phyloP scores from a whole-genome alignment of 2,113 vertebrate genomes.

The Acinonyx jubatus region DNA sequence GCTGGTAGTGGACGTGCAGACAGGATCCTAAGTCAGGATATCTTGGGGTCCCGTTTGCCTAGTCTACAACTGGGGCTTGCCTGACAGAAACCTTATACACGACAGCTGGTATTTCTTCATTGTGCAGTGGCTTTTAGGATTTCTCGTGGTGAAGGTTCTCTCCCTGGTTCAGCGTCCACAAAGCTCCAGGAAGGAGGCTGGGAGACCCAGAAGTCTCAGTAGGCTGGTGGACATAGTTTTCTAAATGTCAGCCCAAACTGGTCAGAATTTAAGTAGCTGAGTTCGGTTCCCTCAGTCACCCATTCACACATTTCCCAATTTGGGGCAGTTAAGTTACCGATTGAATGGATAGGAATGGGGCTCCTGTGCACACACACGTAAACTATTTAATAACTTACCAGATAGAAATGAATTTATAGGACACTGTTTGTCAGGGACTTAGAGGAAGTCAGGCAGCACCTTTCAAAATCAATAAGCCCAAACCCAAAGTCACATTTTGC shows the following conservation, averaged over 20 bases:
- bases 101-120: neutral
- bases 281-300: neutral
- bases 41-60: neutral
- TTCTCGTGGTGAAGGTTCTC: neutral
- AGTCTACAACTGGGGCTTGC: neutral
- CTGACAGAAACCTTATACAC: neutral
- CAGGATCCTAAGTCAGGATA: neutral
- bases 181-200: neutral
- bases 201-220: neutral
- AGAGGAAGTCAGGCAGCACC: neutral
- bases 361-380: neutral
- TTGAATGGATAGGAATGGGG: neutral
- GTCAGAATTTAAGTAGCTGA: neutral
- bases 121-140: neutral
- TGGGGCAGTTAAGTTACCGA: neutral
- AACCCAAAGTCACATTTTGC: neutral
- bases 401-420: neutral
- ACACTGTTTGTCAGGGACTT: neutral
- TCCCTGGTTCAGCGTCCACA: neutral
- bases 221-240: neutral
- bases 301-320: neutral
- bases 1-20: neutral
- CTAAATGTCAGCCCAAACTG: neutral
- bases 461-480: conserved; percentile 22
- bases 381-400: neutral